Evolutionary conservation across 2,113 vertebrate species (phyloP).

Genomic region (Merops nubicus): DNA sequence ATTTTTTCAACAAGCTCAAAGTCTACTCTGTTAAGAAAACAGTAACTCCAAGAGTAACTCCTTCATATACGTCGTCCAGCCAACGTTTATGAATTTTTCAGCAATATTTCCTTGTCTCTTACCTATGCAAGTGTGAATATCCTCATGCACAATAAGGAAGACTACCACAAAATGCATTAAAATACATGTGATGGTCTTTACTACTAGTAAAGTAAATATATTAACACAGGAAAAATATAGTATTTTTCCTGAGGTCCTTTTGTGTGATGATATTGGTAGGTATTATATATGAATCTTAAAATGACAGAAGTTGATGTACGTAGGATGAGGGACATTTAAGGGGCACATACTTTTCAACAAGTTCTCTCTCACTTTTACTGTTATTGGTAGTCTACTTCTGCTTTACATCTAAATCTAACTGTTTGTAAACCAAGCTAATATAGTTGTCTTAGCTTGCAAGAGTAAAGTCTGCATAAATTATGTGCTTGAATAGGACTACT

Average conservation of each 20-base stretch:
- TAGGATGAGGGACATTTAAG: not conserved
- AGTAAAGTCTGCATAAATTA: not conserved
- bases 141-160: not conserved
- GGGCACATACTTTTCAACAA: not conserved
- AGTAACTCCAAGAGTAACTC: not conserved
- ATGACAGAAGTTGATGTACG: not conserved
- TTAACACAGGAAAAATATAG: not conserved
- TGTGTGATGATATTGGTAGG: not conserved
- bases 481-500: not conserved
- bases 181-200: not conserved
- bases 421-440: not conserved
- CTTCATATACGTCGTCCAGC: not conserved
- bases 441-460: not conserved
- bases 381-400: not conserved
- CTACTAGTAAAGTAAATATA: not conserved
- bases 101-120: not conserved
- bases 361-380: not conserved
- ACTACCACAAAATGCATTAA: not conserved
- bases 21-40: not conserved
- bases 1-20: not conserved
- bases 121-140: not conserved
- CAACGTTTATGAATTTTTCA: not conserved
- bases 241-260: not conserved
- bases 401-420: not conserved
- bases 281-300: not conserved